Conservation (phyloP, 2,113 vertebrate genomes). For the Alosa alosa region DNA sequence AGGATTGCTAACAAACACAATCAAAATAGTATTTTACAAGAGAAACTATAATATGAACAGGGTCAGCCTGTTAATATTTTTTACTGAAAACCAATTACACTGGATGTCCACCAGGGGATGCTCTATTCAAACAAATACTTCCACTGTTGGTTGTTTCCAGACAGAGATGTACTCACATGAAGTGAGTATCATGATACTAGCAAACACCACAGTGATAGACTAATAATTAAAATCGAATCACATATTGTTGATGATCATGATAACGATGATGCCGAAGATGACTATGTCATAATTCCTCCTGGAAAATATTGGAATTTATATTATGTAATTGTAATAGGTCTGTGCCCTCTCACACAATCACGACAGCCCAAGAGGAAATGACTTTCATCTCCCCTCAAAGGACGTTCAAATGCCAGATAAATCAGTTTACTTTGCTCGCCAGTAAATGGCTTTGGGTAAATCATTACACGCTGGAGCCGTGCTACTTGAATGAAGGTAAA, state of each 20-base stretch:
- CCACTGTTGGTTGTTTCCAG: neutral
- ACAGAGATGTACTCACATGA: neutral
- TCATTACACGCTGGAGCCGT: neutral
- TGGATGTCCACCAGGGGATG: neutral
- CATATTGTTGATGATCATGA: neutral
- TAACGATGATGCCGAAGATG: neutral
- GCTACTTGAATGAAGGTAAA: constrained; percentile 13
- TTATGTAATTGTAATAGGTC: neutral
- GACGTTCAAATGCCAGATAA: constrained; percentile 16
- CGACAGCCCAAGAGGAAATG: neutral
- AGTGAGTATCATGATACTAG: neutral
- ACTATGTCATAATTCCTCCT: neutral
- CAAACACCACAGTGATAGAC: neutral
- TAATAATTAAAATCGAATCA: neutral
- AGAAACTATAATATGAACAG: neutral
- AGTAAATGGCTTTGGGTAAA: constrained; percentile 18
- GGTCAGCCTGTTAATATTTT: neutral
- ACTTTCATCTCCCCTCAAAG: constrained; percentile 16
- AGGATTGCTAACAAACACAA: neutral
- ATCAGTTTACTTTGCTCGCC: constrained; percentile 16
- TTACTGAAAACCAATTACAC: neutral
- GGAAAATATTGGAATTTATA: neutral
- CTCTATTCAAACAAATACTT: neutral
- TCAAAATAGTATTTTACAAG: neutral
- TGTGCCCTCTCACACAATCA: neutral